A percentile compares a stretch with the other conserved stretches of the same genome.
Conservation (phyloP, 2,113 vertebrate genomes). For the Lathamus discolor region DNA sequence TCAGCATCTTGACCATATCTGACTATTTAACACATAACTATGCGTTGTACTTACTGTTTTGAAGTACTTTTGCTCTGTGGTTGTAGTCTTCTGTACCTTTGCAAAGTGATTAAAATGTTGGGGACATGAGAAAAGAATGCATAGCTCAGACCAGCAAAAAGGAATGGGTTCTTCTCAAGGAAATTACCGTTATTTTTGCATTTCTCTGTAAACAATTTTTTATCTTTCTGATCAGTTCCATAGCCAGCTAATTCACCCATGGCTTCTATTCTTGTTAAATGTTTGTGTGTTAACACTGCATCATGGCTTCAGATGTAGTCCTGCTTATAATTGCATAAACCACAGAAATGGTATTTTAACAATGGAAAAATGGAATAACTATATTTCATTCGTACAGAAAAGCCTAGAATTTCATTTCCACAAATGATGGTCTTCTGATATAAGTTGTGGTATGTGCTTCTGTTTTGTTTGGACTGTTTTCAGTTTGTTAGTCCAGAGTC, state of each 20-base stretch:
- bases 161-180: not conserved
- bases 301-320: not conserved
- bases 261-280: not conserved
- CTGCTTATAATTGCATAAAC: not conserved
- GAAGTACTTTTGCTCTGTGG: not conserved
- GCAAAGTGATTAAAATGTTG: not conserved
- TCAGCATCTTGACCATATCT: not conserved
- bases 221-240: not conserved
- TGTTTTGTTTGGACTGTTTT: not conserved
- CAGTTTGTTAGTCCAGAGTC: not conserved
- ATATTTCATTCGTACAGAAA: not conserved
- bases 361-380: not conserved
- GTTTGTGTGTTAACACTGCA: not conserved
- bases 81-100: not conserved
- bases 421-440: not conserved
- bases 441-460: not conserved
- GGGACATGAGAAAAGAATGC: not conserved
- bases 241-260: fast-evolving
- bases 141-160: not conserved
- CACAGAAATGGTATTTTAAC: not conserved
- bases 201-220: not conserved
- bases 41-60: not conserved
- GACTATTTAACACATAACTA: not conserved
- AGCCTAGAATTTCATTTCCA: not conserved
- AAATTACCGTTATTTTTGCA: not conserved